Evolutionary conservation across 2,888 invertebrate species (phyloP).

Genomic region (Cephus sareptanus): DNA sequence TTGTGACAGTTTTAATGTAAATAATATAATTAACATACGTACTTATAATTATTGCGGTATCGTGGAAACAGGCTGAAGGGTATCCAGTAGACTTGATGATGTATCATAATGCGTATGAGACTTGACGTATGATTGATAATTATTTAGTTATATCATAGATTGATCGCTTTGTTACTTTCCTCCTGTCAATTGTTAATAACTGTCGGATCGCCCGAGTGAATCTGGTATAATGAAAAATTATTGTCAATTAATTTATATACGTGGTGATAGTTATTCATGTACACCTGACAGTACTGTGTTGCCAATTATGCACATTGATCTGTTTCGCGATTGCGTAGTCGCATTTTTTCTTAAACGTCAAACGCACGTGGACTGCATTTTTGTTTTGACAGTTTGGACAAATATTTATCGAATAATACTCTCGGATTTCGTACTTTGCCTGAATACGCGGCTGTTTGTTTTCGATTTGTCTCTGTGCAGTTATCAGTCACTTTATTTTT

Average conservation of each 20-base stretch:
- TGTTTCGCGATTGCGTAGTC: not conserved
- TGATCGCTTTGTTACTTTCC: not conserved
- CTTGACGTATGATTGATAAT: not conserved
- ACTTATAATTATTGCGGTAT: not conserved
- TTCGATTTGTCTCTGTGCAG: too few species aligned
- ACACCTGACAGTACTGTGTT: not conserved
- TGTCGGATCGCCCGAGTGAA: not conserved
- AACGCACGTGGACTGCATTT: not conserved
- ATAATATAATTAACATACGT: not conserved
- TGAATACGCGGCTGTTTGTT: too few species aligned
- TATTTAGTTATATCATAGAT: not conserved
- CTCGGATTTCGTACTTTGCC: too few species aligned
- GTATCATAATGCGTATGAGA: too few species aligned
- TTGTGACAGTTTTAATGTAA: not conserved
- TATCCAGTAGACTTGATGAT: not conserved
- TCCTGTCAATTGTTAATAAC: not conserved
- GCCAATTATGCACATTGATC: not conserved
- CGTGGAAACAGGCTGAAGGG: not conserved
- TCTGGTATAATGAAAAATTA: not conserved
- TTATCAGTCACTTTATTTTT: too few species aligned
- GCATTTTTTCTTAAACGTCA: not conserved
- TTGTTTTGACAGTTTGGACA: not conserved
- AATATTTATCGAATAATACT: too few species aligned
- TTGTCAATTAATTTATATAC: not conserved
- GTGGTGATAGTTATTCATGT: not conserved